These are phyloP conservation scores for Scarus forsteni DNA, from an alignment of 2,797 vertebrate genomes.

Conservation along the genomic window DNA sequence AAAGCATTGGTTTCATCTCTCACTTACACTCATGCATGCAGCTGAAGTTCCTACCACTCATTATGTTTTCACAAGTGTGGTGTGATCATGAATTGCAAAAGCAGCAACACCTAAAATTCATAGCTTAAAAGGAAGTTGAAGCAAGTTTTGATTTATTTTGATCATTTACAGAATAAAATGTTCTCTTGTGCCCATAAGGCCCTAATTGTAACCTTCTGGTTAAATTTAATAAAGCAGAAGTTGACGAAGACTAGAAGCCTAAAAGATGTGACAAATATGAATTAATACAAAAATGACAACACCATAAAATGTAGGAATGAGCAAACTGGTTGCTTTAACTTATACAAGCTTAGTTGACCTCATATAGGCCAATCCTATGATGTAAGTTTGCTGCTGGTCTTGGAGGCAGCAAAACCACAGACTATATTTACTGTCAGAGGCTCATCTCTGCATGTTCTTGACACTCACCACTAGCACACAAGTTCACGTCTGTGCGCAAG, in stretches of 20 bases:
- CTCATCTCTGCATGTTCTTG: constrained; percentile 5
- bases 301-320: background rate
- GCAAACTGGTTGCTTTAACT: background rate
- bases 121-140: background rate
- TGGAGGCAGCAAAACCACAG: background rate
- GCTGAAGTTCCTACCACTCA: background rate
- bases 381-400: background rate
- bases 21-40: background rate
- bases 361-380: background rate
- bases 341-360: no score
- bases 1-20: background rate
- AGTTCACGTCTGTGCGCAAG: background rate
- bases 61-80: background rate
- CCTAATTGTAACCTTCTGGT: no score
- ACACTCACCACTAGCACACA: background rate
- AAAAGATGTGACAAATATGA: no score
- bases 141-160: no score
- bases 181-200: no score
- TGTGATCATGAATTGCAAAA: background rate
- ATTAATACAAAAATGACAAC: no score
- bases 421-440: background rate
- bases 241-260: no score
- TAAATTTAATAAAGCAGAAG: background rate
- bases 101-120: background rate
- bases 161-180: no score